These are phyloP conservation scores for Smutsia gigantea DNA, from an alignment of 2,797 vertebrate genomes.

Conservation along the genomic window DNA sequence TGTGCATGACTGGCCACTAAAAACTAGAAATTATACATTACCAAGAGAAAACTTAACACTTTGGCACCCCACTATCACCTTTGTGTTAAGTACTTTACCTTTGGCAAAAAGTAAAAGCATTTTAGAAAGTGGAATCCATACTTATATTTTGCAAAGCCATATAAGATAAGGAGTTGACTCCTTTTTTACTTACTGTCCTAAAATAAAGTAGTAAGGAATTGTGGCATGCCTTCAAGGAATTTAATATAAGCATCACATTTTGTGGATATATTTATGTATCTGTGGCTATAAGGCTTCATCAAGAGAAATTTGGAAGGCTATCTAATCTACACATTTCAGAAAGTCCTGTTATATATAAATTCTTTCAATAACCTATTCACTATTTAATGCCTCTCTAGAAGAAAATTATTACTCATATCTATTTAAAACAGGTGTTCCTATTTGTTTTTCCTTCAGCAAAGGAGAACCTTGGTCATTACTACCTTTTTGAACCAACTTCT, in stretches of 20 bases:
- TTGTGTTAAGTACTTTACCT: constrained; percentile 25
- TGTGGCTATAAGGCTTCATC: background rate
- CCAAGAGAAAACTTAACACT: background rate
- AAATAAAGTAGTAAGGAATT: background rate
- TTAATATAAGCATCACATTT: background rate
- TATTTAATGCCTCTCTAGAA: background rate
- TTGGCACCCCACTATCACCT: background rate
- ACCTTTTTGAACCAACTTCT: background rate
- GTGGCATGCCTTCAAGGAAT: background rate
- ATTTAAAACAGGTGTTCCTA: background rate
- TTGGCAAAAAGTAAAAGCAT: constrained; percentile 21
- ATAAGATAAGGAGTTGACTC: background rate
- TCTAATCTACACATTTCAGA: background rate
- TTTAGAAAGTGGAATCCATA: background rate
- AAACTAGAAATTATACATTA: background rate
- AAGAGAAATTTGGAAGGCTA: background rate
- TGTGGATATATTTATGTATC: background rate
- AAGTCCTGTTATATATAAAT: background rate
- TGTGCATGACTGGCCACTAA: background rate
- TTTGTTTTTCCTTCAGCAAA: background rate
- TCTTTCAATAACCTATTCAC: background rate
- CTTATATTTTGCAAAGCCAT: background rate
- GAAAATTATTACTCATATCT: background rate
- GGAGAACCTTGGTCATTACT: background rate
- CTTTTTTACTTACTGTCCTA: background rate